Percentiles rank a stretch among this genome's conserved stretches.
Conservation (phyloP, 1,140 invertebrate species). For the Stegodyphus dumicola region DNA sequence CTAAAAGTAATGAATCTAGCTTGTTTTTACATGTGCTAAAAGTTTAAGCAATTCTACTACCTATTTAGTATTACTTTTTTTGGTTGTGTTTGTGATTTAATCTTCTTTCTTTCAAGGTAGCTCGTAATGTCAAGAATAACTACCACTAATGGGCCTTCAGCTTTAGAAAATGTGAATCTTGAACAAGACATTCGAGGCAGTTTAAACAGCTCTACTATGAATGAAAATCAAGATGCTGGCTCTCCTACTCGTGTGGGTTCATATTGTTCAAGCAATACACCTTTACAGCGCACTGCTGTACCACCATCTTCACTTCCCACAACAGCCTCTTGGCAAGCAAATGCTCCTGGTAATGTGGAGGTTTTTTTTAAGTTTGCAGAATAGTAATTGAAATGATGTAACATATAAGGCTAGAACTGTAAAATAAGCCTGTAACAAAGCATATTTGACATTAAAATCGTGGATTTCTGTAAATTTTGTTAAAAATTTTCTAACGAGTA, state of each 20-base stretch:
- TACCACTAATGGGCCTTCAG: constrained; percentile 56
- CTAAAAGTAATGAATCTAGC: too few relatives aligned
- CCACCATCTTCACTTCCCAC: constrained; percentile 62
- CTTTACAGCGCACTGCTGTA: constrained; percentile 48
- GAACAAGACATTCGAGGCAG: constrained; percentile 88
- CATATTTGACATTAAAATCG: too few relatives aligned
- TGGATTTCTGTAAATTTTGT: too few relatives aligned
- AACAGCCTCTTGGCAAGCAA: constrained; percentile 44
- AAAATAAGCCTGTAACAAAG: too few relatives aligned
- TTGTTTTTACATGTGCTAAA: too few relatives aligned
- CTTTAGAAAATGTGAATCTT: constrained; percentile 63
- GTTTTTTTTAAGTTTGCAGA: not conserved
- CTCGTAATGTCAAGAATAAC: constrained; percentile 45
- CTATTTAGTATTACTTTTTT: too few relatives aligned
- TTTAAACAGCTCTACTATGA: constrained; percentile 84
- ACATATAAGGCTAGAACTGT: too few relatives aligned
- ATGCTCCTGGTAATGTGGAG: constrained; percentile 39
- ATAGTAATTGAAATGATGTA: too few relatives aligned
- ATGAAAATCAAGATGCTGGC: constrained; percentile 81
- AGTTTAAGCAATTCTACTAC: too few relatives aligned
- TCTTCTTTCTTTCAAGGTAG: constrained; percentile 4
- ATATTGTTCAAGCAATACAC: constrained; percentile 30
- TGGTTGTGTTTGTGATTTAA: too few relatives aligned
- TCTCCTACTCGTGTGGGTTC: constrained; percentile 67
- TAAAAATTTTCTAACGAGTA: too few relatives aligned